These are phyloP conservation scores for Himalopsyche japonica DNA, from an alignment of 2,888 invertebrate genomes.

Conservation along the genomic window DNA sequence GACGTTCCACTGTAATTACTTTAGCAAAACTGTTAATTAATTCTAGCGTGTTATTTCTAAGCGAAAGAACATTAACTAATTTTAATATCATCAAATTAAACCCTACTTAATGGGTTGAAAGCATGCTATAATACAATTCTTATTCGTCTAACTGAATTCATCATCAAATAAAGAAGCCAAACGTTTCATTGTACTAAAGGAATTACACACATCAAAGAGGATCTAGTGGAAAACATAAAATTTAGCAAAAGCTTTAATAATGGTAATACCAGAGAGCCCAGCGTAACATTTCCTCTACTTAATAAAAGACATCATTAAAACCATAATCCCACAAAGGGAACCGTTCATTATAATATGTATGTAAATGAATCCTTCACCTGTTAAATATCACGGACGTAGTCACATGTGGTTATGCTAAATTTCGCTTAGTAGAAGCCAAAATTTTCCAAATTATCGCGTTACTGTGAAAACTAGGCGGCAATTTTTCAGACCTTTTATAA, in stretches of 20 bases:
- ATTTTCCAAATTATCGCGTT: neutral
- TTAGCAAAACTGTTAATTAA: too few species aligned
- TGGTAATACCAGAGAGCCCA: constrained; percentile 10
- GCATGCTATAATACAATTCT: neutral
- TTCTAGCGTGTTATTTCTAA: too few species aligned
- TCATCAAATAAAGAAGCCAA: neutral
- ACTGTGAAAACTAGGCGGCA: neutral
- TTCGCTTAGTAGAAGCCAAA: neutral
- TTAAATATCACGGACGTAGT: neutral
- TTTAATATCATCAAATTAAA: too few species aligned
- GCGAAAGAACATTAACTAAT: too few species aligned
- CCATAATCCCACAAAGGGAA: constrained; percentile 14
- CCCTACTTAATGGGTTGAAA: too few species aligned
- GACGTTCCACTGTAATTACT: too few species aligned
- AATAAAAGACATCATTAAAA: constrained; percentile 7
- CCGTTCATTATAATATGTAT: neutral
- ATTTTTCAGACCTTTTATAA: neutral
- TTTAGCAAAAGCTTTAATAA: constrained; percentile 7
- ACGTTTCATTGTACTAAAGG: constrained; percentile 11
- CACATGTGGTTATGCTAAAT: neutral
- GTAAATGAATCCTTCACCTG: neutral
- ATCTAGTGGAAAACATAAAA: constrained; percentile 11
- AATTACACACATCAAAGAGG: constrained; percentile 29
- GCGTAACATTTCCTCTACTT: neutral
- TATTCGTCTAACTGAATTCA: neutral